Conservation (phyloP, 2,113 vertebrate genomes). For the Rhipidura dahli region DNA sequence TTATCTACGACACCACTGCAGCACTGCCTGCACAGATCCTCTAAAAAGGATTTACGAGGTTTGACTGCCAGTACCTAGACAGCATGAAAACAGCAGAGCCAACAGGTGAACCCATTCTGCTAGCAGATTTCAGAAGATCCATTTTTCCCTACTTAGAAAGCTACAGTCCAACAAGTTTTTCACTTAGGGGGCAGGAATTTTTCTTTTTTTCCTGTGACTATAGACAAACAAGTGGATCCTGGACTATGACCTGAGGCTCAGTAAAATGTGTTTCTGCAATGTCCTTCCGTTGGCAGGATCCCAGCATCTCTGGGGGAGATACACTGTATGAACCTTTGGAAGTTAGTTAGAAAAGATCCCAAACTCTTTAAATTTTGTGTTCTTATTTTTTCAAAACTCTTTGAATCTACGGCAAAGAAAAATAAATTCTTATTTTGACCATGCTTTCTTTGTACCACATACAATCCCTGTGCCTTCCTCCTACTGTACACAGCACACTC, state of each 20-base stretch:
- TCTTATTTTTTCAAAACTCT: neutral
- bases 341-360: neutral
- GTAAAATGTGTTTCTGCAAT: neutral
- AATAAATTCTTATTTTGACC: neutral
- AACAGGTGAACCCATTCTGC: constrained; percentile 24
- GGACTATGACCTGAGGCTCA: neutral
- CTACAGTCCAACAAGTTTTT: neutral
- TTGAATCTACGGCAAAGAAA: neutral
- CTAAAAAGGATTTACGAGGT: neutral
- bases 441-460: neutral
- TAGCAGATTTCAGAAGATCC: neutral
- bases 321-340: neutral
- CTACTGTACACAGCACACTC: neutral
- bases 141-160: neutral
- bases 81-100: constrained; percentile 3
- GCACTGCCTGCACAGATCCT: neutral
- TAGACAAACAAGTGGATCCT: neutral
- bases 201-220: neutral
- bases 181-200: neutral
- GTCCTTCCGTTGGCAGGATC: neutral
- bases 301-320: neutral
- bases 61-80: neutral
- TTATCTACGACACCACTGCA: neutral
- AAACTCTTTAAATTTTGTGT: neutral
- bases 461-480: neutral